Conservation (phyloP, 2,797 vertebrate genomes). For the Cossypha heuglini region DNA sequence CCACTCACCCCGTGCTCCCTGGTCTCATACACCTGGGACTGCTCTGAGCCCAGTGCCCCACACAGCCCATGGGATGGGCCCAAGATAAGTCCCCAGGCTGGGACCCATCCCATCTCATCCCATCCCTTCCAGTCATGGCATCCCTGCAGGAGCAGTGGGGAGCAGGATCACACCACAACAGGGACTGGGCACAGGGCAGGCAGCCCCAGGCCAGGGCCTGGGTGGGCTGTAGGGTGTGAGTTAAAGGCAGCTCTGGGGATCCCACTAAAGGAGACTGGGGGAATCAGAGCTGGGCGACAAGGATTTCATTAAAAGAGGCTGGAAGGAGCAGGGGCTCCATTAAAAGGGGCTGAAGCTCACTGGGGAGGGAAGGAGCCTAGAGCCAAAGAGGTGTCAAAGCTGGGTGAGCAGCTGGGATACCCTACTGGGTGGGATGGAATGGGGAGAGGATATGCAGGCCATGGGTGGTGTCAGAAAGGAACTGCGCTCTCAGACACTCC, state of each 20-base stretch:
- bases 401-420: neutral
- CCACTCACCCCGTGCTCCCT: neutral
- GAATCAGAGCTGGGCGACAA: neutral
- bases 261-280: neutral
- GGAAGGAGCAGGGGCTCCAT: neutral
- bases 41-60: neutral
- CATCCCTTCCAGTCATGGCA: neutral
- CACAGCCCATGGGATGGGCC: neutral
- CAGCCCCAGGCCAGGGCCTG: rapidly evolving
- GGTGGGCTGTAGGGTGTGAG: neutral
- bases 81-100: neutral
- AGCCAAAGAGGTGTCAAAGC: neutral
- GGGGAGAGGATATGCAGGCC: neutral
- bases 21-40: neutral
- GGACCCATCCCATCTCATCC: neutral
- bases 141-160: neutral
- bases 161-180: neutral
- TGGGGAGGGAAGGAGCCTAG: neutral
- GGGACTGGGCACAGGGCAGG: neutral
- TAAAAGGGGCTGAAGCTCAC: neutral
- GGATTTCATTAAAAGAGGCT: neutral
- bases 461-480: neutral
- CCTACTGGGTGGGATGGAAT: neutral
- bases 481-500: rapidly evolving
- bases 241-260: neutral